Evolutionary conservation across 2,888 invertebrate species (phyloP).

Genomic region (Leptinotarsa peninsularis): DNA sequence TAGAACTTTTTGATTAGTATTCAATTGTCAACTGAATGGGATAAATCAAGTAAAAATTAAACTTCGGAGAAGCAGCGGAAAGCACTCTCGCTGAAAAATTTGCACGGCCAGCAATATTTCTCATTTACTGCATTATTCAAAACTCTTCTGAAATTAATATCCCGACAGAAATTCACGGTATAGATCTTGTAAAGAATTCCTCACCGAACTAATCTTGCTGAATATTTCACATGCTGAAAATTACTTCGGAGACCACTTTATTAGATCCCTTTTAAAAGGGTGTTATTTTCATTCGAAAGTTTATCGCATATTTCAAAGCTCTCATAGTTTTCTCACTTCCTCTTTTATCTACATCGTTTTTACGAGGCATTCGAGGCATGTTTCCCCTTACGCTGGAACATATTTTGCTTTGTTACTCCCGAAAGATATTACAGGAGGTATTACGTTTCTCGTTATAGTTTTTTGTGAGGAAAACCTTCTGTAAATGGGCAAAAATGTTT

Average conservation of each 20-base stretch:
- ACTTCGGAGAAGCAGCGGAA: constrained; percentile 1
- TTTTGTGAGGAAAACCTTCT: constrained; percentile 33
- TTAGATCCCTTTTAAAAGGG: constrained; percentile 15
- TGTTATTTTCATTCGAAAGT: constrained; percentile 15
- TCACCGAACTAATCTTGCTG: constrained; percentile 6
- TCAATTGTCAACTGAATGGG: not conserved
- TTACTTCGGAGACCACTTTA: constrained; percentile 19
- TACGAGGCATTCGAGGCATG: constrained; percentile 36
- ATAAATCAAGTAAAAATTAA: constrained; percentile 8
- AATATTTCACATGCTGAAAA: constrained; percentile 12
- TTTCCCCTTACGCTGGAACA: constrained; percentile 31
- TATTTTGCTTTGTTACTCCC: constrained; percentile 42
- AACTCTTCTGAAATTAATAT: constrained; percentile 12
- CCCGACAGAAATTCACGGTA: constrained; percentile 11
- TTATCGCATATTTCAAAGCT: constrained; percentile 12
- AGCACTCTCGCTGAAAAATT: constrained; percentile 2
- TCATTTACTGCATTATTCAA: constrained; percentile 3
- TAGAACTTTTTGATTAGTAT: constrained; percentile 3
- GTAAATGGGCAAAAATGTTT: constrained; percentile 28
- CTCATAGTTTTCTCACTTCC: constrained; percentile 18
- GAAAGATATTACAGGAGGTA: constrained; percentile 38
- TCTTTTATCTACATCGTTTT: constrained; percentile 36
- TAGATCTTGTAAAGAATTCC: constrained; percentile 13
- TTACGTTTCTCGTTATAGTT: constrained; percentile 42
- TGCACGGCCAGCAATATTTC: not conserved